Conservation (phyloP, 35 echinoderm and acorn worm species). For the Diadema setosum region DNA sequence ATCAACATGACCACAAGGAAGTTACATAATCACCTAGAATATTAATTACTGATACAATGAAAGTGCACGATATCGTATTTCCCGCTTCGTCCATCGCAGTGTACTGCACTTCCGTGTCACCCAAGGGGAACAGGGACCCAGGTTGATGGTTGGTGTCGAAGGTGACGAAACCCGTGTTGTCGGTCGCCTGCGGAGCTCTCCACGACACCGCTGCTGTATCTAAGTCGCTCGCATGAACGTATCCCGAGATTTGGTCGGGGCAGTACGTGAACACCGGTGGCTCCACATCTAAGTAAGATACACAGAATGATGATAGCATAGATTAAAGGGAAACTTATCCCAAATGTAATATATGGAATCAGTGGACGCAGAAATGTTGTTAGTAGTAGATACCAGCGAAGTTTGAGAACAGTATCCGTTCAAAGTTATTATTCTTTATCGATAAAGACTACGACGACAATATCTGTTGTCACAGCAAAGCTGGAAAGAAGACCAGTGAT, state of each 20-base stretch:
- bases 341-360: background rate
- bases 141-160: background rate
- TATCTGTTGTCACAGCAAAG: too few species aligned
- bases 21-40: background rate
- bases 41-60: background rate
- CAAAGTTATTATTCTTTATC: too few species aligned
- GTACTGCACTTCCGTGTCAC: background rate
- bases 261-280: background rate
- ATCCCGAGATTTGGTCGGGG: background rate
- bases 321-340: background rate
- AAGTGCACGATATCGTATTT: conserved; percentile 20
- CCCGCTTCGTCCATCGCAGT: conserved; percentile 23
- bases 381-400: too few species aligned
- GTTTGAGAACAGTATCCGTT: too few species aligned
- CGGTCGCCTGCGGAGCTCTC: background rate
- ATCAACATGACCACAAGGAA: background rate
- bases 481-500: too few species aligned
- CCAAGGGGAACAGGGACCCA: background rate
- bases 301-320: background rate
- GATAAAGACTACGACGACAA: too few species aligned
- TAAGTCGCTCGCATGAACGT: background rate
- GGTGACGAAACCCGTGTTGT: conserved; percentile 11
- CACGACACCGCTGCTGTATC: background rate
- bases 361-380: background rate
- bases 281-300: background rate